Conservation (phyloP, 2,797 vertebrate species). For the Eospalax fontanierii region DNA sequence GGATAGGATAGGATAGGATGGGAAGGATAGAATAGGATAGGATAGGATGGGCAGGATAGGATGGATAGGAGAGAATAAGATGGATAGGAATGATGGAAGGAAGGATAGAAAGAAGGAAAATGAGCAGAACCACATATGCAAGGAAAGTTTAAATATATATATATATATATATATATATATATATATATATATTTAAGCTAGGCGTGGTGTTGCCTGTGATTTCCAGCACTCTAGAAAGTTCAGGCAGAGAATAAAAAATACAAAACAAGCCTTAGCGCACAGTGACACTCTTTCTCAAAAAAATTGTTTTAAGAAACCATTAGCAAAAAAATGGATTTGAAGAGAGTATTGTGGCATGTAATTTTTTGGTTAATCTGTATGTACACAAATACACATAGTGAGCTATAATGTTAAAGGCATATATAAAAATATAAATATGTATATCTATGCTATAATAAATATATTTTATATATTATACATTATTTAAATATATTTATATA, state of each 20-base stretch:
- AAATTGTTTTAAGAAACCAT: neutral
- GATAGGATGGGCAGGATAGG: neutral
- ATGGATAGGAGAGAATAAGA: neutral
- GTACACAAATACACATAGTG: neutral
- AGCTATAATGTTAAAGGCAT: neutral
- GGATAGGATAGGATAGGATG: neutral
- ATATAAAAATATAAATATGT: neutral
- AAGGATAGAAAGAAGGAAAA: too few relatives aligned
- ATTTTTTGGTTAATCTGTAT: conserved; percentile 37
- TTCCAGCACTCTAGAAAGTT: neutral
- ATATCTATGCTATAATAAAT: too few relatives aligned
- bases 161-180: too few relatives aligned
- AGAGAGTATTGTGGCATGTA: neutral
- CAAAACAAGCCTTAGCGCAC: neutral
- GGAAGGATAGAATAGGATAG: neutral
- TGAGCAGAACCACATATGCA: too few relatives aligned
- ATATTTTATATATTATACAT: too few relatives aligned
- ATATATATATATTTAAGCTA: neutral
- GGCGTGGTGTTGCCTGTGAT: neutral
- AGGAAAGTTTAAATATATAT: neutral
- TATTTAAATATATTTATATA: too few relatives aligned
- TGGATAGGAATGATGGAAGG: neutral
- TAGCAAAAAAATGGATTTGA: conserved; percentile 13
- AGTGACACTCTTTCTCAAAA: neutral
- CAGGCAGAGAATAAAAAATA: neutral